phyloP scores from a whole-genome alignment of 2,113 vertebrate genomes.

The Tyrannus savana region DNA sequence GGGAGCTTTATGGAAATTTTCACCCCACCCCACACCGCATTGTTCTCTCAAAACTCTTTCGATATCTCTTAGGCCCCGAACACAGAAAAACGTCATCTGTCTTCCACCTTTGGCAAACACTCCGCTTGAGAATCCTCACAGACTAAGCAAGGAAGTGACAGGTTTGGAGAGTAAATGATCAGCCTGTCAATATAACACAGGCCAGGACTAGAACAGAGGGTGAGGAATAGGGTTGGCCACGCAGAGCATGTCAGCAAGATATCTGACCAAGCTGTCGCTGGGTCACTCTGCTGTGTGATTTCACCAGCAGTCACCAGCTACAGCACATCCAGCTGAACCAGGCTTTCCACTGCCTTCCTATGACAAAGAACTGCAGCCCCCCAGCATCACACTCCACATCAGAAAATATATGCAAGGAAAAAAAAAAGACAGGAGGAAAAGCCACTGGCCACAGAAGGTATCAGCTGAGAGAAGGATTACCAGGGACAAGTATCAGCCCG shows the following conservation, averaged over 20 bases:
- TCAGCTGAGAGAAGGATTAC: background rate
- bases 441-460: background rate
- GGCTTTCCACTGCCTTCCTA: background rate
- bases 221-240: accelerated
- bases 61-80: background rate
- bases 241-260: background rate
- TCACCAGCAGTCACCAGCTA: background rate
- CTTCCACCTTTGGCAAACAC: background rate
- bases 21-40: background rate
- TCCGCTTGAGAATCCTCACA: background rate
- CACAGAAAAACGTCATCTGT: background rate
- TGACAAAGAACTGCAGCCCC: background rate
- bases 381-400: accelerated
- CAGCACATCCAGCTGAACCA: accelerated
- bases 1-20: background rate
- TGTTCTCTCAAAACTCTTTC: background rate
- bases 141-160: background rate
- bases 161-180: accelerated
- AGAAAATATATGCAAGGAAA: background rate
- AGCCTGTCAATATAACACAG: background rate
- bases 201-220: background rate
- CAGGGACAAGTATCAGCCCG: background rate
- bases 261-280: accelerated
- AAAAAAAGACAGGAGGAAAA: background rate
- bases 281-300: background rate